These are phyloP conservation scores for Gnathochromis pfefferi DNA, from an alignment of 2,113 vertebrate species.

Conservation along the genomic window DNA sequence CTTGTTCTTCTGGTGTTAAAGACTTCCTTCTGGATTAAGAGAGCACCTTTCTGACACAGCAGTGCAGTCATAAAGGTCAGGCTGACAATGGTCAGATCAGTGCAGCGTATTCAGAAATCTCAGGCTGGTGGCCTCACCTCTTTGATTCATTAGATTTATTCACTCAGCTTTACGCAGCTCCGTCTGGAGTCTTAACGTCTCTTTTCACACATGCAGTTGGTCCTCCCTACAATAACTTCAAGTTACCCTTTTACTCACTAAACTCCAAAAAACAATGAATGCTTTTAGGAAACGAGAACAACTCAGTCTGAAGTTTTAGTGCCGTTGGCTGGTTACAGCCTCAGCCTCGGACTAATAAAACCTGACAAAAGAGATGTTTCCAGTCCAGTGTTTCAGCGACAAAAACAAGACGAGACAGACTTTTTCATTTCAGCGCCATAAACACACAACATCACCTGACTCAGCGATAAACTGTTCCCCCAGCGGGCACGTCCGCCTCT, in stretches of 20 bases:
- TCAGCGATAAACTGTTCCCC: accelerated
- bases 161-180: not conserved
- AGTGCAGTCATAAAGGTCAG: accelerated
- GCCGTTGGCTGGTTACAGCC: not conserved
- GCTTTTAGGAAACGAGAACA: not conserved
- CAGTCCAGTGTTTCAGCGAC: not conserved
- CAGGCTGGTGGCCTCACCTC: not conserved
- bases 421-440: not conserved
- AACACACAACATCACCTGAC: not conserved
- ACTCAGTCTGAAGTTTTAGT: not conserved
- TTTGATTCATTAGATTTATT: not conserved
- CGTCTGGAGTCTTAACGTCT: not conserved
- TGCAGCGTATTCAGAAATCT: accelerated
- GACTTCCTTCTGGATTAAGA: not conserved
- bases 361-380: not conserved
- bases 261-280: not conserved
- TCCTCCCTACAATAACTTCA: not conserved
- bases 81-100: not conserved
- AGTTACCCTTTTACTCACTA: accelerated
- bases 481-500: not conserved
- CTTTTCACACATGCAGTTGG: not conserved
- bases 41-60: not conserved
- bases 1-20: not conserved
- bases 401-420: not conserved
- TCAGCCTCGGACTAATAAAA: not conserved